Evolutionary conservation across 2,797 vertebrate genomes (phyloP), one percentile per base, ranked within the genome.

Genomic region (Anisognathus igniventris): DNA sequence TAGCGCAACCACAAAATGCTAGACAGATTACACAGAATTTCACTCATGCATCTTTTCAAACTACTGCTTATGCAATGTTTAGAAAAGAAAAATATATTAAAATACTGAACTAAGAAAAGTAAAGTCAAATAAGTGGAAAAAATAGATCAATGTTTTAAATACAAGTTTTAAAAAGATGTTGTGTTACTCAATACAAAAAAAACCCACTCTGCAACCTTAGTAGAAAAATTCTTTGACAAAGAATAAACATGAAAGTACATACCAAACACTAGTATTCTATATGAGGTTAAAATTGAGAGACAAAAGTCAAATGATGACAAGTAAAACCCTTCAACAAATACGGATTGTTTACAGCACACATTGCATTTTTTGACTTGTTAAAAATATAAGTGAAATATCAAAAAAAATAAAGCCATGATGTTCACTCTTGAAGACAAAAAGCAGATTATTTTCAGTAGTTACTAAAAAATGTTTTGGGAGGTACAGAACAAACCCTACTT

Each of bases 131-230:
- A 56, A 72, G 51, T 14, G 0, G 8, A 39, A 87, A 86, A 62
- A 65, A 25, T 0, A 60, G 16, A 8, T 9, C 10, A 45, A 1
- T 31, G 6, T 62, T 83, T 72, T 58, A 70, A 81, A 42, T 7
- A 47, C 2, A 73, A 57, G 28, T 33, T 42, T 5, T 21, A 25
- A 72, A 61, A 45, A 20, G 1, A 14, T 1, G 12, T 7, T 10
- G 1, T 31, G 4, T 4, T 65, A 25, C 40, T 86, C 8, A 27
- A 67, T 19, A 84, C 14, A 0, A 65, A 62, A 61, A 50, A 50
- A 35, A 5, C 6, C 6, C 11, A 30, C 18, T 40, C 30, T 1
- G 1, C 10, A 45, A 45, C 7, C 5, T 47, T 24, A 27, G 9
- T 21, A 53, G 6, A 47, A 28, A 80, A 77, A 56, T 56, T 71